Evolutionary conservation across 2,888 invertebrate species (phyloP), one percentile per base, ranked within the genome.

Genomic region (Amphimallon solstitiale): DNA sequence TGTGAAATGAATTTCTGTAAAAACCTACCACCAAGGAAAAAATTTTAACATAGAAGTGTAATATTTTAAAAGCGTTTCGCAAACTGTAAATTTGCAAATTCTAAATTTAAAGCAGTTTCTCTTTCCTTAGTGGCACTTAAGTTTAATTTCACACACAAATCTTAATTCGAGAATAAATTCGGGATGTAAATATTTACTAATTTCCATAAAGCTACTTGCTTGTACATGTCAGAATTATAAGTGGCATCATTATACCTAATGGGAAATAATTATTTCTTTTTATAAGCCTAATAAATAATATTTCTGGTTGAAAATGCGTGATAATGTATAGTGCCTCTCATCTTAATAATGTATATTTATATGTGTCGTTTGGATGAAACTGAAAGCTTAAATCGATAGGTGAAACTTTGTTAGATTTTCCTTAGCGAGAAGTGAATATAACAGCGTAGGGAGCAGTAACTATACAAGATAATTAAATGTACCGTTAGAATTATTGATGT

Each of bases 181-280:
- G 48, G 59, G 60, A 65, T 65, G 65, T 65, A 65, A 65, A 65
- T 65, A 65, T 65, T 65, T 65, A 65, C 65, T 65, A 65, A 65
- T 65, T 65, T 65, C 65, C 65, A 65, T 65, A 65, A 65, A 60
- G 65, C 65, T 60, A 65, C 63, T 63, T 63, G 63, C 54, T 63
- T 63, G 65, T 65, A 59, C 60, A 65, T 51, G 65, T 60, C 63
- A 63, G 37, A 19, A 51, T 66, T 56, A 54, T 63, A 54, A 56
- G 66, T 62, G 61, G 66, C 66, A 43, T 59, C 61, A 63, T 66
- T 66, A 62, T 43, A 38, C 43, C 34, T 66, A 66, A 66, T 66
- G 66, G 54, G 66, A 61, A 66, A 66, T 66, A 66, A 66, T 66
- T 66, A 66, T 66, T 66, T 66, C 48, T 48, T 63, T 61, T 66